Base-by-base conservation (phyloP, 1,140 invertebrate genomes). In the Calosoma granatense region DNA sequence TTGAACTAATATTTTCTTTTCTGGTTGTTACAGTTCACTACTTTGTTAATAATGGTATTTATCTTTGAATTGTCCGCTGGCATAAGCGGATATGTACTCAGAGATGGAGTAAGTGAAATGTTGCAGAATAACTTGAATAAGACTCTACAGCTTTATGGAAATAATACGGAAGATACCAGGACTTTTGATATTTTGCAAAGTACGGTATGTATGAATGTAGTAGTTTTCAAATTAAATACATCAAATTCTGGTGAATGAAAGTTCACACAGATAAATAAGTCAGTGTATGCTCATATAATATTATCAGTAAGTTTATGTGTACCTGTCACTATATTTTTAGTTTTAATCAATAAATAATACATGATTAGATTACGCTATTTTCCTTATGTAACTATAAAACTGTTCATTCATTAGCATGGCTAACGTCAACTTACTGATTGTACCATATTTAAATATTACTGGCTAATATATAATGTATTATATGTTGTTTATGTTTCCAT, bases 11-110 rank as follows among this genome's bases (percentile, higher is more conserved):
- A 12, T 12, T 47, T 43, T 21, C 20, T 60, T 60, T 60, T n/a
- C n/a, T n/a, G n/a, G n/a, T n/a, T 59, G 59, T 70, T 78, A 43
- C 71, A 91, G 86, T 96, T 93, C 75, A 85, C 87, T 14, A 82
- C 87, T 51, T 74, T 94, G 41, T 72, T 94, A 59, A 74, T 86
- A 12, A 66, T 92, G 12, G 87, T 94, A 53, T 93, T 94, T 70
- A 75, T 91, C 2, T 70, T 92, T 56, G 90, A 95, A 74, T 71
- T 94, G 53, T 85, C 85, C 6, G 85, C 85, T 57, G 92, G 89
- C 55, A 87, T 94, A 66, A 83, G 86, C 15, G 90, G 87, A 4
- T 90, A 90, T 72, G 75, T 90, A 56, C 82, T 91, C 69, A 82
- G 83, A 60, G 75, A 79, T 58, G 80, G 87, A 53, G 74, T 88